Base-by-base conservation (phyloP, 2,888 invertebrate species). In the Gonocerus acuteangulatus region DNA sequence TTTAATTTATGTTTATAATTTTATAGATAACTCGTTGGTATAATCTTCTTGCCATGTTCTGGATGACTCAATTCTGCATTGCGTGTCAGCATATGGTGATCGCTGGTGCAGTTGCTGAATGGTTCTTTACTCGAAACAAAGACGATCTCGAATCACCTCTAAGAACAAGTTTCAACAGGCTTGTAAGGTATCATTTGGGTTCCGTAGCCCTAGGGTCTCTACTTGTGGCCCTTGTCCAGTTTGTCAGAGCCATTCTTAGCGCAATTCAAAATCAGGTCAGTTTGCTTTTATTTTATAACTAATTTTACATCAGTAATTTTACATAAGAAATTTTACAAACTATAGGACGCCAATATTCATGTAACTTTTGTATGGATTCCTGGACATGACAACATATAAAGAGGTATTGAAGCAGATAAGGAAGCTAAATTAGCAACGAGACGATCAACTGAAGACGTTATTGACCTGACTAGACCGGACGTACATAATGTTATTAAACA, bases 171-270 rank as follows among this genome's bases (percentile, higher is more conserved):
- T 73, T 76, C 23, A 70, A 73, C 16, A 79, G 79, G 66, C 71
- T 84, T 48, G 67, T 79, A 2, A 72, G 81, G 34, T 89, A 83
- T 72, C 89, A 90, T 73, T 72, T 89, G 63, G 89, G 89, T 13
- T 85, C 89, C 0, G 78, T 89, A 9, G 87, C 88, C 1, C 79
- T 89, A 63, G 89, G 89, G 0, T 84, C 89, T 0, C 74, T 89
- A 52, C 73, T 89, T 21, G 83, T 89, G 58, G 84, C 87, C 22
- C 72, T 86, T 1, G 79, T 88, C 16, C 83, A 87, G 72, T 71
- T 87, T 39, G 73, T 85, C 22, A 76, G 86, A 56, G 71, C 77
- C 1, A 69, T 81, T 7, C 68, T 82, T 32, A 72, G 73, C 56
- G 69, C 67, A 22, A 62, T 76, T 19, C 73, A 78, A 66, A 47